Base-by-base conservation (phyloP, 2,797 vertebrate genomes). In the Hephaestus fuliginosus region DNA sequence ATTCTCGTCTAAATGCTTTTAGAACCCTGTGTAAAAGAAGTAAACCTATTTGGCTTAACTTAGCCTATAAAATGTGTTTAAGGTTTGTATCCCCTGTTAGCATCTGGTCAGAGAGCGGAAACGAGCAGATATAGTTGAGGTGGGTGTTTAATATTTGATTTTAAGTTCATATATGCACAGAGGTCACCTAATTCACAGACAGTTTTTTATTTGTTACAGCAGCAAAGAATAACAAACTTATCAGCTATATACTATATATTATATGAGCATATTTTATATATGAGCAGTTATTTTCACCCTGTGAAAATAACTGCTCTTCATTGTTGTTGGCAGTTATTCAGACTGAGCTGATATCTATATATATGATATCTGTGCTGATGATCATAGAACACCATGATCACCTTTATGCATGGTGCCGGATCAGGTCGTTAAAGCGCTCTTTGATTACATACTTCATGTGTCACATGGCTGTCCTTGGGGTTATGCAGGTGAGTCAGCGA, bases 391-490 rank as follows among this genome's bases (percentile, higher is more conserved):
- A 25, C 44, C 3, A 71, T 25, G 22, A 61, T 53, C 36, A 22
- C 51, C 33, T 22, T 58, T 58, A 25, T 44, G 4, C 18, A 18
- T 13, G 25, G 3, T 9, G 18, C 3, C 72, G 51, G 41, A 70
- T 70, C 13, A 11, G 5, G 22, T 58, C 13, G 10, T 36, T 61
- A 22, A 20, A n/a, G 3, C 8, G 7, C 36, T 44, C 12, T 51
- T 72, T 2, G 1, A 36, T 79, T 48, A 20, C 2, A 0, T 10
- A 28, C 2, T 4, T 82, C 36, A 60, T 10, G 2, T 83, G 76
- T 78, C 66, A 74, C 72, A 65, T 25, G 39, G 28, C 22, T 73
- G 82, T 86, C 86, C 70, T 88, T 86, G 70, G 28, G 36, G 18
- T 48, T 84, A 39, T 39, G 63, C 7, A 80, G 43, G 7, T 74